Conservation (phyloP, 2,888 invertebrate species). For the Barypeithes pellucidus region DNA sequence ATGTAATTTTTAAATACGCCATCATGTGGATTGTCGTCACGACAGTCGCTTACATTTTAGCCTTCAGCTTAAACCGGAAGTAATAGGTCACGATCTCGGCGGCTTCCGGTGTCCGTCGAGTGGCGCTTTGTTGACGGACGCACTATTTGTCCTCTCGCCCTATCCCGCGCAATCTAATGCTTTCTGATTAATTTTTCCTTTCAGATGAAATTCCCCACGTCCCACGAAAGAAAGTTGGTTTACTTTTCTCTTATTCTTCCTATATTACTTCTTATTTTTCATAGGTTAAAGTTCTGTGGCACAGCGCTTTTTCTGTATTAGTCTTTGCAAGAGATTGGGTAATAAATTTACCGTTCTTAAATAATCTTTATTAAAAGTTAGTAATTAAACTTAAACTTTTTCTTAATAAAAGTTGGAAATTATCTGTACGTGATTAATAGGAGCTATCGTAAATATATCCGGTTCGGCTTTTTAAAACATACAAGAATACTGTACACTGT, state of each 20-base stretch:
- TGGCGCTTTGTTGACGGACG: conserved; percentile 66
- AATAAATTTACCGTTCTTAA: conserved; percentile 3
- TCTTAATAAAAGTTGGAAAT: not conserved
- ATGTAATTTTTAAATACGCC: conserved; percentile 1
- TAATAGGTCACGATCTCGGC: conserved; percentile 54
- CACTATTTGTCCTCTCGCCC: conserved; percentile 66
- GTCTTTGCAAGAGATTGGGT: conserved; percentile 5
- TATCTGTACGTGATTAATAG: not conserved
- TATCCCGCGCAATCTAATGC: conserved; percentile 57
- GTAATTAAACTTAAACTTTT: conserved; percentile 2
- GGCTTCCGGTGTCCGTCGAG: conserved; percentile 63
- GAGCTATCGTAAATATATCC: not conserved
- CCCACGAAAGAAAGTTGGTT: conserved; percentile 48
- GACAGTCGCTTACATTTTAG: conserved; percentile 34
- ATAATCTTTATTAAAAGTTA: conserved; percentile 2
- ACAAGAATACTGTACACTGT: too few species aligned
- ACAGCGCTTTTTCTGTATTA: conserved; percentile 50
- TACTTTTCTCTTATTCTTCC: conserved; percentile 49
- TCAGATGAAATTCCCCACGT: conserved; percentile 49
- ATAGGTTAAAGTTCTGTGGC: conserved; percentile 41
- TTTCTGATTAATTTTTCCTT: conserved; percentile 57
- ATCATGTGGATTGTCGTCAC: conserved; percentile 15
- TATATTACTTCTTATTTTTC: conserved; percentile 53
- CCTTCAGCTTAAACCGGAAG: conserved; percentile 48
- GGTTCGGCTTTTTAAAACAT: too few species aligned